These are phyloP conservation scores for Crossocerus cetratus DNA, from an alignment of 2,888 invertebrate species.

Conservation along the genomic window DNA sequence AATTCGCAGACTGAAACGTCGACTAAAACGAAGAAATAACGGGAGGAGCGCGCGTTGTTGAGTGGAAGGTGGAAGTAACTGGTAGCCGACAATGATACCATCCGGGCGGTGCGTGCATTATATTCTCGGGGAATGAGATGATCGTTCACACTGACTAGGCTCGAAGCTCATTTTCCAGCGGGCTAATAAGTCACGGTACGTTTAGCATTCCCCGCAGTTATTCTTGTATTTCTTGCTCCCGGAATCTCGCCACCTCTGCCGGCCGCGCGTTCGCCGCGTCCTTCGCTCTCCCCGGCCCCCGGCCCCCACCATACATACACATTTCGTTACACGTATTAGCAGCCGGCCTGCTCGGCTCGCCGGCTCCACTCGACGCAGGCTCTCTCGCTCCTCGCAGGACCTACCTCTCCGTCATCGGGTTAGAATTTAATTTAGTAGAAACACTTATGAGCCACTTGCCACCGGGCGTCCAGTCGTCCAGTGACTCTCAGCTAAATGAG, in stretches of 20 bases:
- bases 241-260: slow-evolving; percentile 41
- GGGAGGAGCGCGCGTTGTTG: too few species aligned
- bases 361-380: too few species aligned
- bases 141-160: slow-evolving; percentile 63
- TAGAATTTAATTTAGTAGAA: slow-evolving; percentile 68
- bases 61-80: too few species aligned
- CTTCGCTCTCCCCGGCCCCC: neutral
- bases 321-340: too few species aligned
- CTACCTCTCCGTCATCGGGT: slow-evolving; percentile 48
- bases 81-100: too few species aligned
- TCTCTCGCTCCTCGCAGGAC: slow-evolving; percentile 20
- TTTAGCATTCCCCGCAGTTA: slow-evolving; percentile 72
- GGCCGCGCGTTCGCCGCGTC: slow-evolving; percentile 15
- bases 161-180: slow-evolving; percentile 64
- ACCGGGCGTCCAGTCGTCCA: too few species aligned
- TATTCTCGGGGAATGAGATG: slow-evolving; percentile 59
- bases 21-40: too few species aligned
- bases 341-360: too few species aligned
- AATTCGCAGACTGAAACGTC: too few species aligned
- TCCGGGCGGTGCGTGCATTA: slow-evolving; percentile 40
- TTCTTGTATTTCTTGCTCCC: slow-evolving; percentile 66
- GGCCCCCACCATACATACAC: neutral
- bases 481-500: slow-evolving; percentile 45
- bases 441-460: slow-evolving; percentile 56
- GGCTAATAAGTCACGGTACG: slow-evolving; percentile 73